Base-by-base conservation (phyloP, 2,113 vertebrate genomes). In the Trichomycterus rosablanca region DNA sequence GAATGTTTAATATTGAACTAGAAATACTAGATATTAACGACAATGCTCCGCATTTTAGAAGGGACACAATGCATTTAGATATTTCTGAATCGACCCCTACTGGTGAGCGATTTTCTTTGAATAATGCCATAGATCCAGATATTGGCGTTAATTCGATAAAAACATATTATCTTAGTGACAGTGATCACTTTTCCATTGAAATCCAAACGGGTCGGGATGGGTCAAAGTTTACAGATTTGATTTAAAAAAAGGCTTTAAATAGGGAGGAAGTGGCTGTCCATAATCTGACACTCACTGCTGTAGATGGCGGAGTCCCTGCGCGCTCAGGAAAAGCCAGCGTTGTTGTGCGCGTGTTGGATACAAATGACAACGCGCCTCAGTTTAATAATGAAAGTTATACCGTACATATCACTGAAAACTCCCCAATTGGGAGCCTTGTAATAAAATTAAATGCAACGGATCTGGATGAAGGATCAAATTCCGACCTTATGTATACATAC, bases 231-330 rank as follows among this genome's bases (percentile, higher is more conserved):
- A 14, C 57, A 2, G 66, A 71, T 37, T 57, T 77, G 10, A 58
- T 74, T 18, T 30, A 78, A 2, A 77, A 68, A 20, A 74, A 70
- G 15, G 1, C 55, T 0, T 37, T 81, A 3, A 76, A 75, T 5
- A 54, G 79, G 32, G 79, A 81, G 14, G 22, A 67, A 3, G 26
- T 45, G 1, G 49, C 65, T 14, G 2, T 60, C n/a, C 66, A 76
- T 44, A 66, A 60, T 59, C 22, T 80, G 16, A 57, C 73, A n/a
- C 71, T 80, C 10, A 76, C 74, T 2, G 78, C 76, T 12, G 46
- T 78, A 1, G 78, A 80, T 37, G 76, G 78, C 2, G 78, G 76
- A 35, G 54, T 65, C 3, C 74, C 76, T 10, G 54, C 59, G 23
- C 72, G 63, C 8, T 65, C 72, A 1, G 73, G 73, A 3, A 72